Conservation (phyloP, 2,113 vertebrate species). For the Dicerorhinus sumatrensis region DNA sequence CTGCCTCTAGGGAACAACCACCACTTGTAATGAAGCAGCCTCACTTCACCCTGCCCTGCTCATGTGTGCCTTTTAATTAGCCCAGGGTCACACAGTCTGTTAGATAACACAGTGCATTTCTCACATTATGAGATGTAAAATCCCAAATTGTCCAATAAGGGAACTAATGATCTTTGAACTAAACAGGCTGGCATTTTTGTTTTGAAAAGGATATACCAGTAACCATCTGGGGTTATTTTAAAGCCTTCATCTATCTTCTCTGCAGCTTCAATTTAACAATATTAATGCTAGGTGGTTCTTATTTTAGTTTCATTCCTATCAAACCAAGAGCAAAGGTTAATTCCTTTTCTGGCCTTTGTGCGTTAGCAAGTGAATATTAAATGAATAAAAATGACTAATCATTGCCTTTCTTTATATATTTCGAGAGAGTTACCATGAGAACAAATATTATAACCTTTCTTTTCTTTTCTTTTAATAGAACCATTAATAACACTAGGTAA, state of each 20-base stretch:
- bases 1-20: constrained; percentile 56
- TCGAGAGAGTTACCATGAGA: constrained; percentile 66
- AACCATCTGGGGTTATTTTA: constrained; percentile 72
- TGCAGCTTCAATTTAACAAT: constrained; percentile 67
- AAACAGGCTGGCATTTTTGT: constrained; percentile 63
- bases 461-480: constrained; percentile 74
- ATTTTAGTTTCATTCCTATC: constrained; percentile 71
- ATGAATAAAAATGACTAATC: constrained; percentile 78
- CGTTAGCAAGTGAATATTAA: constrained; percentile 75
- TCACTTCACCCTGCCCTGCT: constrained; percentile 31
- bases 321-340: constrained; percentile 80
- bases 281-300: constrained; percentile 69
- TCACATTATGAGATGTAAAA: constrained; percentile 77
- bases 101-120: constrained; percentile 73
- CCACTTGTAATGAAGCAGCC: constrained; percentile 68
- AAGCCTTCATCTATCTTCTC: constrained; percentile 68
- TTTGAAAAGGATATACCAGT: constrained; percentile 56
- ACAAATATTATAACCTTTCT: constrained; percentile 66
- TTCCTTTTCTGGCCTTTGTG: constrained; percentile 74
- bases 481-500: constrained; percentile 66
- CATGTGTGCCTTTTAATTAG: constrained; percentile 77
- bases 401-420: constrained; percentile 62
- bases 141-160: constrained; percentile 75
- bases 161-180: constrained; percentile 74
- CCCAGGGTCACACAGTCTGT: constrained; percentile 63